These are phyloP conservation scores for Ceriagrion tenellum DNA, from an alignment of 2,888 invertebrate genomes.

Conservation along the genomic window DNA sequence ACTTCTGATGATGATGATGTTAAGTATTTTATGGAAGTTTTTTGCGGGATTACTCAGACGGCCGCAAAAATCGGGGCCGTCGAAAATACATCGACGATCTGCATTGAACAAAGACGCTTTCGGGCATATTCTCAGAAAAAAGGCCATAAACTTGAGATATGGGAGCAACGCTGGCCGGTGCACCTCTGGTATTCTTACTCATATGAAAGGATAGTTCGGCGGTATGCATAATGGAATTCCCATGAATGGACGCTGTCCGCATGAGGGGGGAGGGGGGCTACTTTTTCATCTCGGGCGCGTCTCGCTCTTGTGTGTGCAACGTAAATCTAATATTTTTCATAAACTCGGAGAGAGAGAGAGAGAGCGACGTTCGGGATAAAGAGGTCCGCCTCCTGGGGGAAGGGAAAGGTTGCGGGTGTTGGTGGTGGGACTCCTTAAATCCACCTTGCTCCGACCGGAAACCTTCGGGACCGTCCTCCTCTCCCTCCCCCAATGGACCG, in stretches of 20 bases:
- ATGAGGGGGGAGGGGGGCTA: not conserved
- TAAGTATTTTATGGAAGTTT: no score
- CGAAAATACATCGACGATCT: not conserved
- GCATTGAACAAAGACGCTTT: not conserved
- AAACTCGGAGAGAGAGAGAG: not conserved
- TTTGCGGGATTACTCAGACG: not conserved
- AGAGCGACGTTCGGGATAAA: not conserved
- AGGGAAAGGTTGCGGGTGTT: not conserved
- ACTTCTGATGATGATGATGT: no score
- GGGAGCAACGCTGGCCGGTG: not conserved
- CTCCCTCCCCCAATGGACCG: not conserved
- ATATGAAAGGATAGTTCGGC: not conserved
- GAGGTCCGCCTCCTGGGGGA: not conserved
- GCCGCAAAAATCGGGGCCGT: not conserved
- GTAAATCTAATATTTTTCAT: conserved; percentile 18
- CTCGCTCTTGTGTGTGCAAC: not conserved
- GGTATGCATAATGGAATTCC: not conserved
- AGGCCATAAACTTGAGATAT: not conserved
- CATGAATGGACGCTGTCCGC: not conserved
- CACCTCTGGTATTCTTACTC: not conserved
- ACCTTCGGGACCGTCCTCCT: not conserved
- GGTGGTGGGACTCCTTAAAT: not conserved
- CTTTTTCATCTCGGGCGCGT: not conserved
- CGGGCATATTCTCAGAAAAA: not conserved
- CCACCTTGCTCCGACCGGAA: not conserved